Base-by-base conservation (phyloP, 2,888 invertebrate genomes). In the Spodoptera exigua region DNA sequence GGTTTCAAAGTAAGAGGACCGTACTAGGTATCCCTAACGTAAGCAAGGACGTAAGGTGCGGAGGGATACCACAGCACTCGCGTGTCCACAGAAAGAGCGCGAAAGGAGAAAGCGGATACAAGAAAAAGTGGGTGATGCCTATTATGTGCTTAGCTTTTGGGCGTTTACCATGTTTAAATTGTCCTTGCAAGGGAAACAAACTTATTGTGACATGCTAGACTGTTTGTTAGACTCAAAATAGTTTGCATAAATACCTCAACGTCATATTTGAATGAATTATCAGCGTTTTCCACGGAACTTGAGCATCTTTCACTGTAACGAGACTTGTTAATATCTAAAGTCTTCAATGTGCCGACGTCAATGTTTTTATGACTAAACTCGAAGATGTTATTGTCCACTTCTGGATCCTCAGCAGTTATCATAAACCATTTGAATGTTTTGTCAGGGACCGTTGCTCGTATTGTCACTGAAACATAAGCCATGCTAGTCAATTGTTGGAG, bases 341-440 rank as follows among this genome's bases (percentile, higher is more conserved):
- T 91, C 77, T 92, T 93, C 35, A 93, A 76, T 32, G 78, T 86
- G 13, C 93, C 93, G 0, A 92, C 92, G 32, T 92, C 88, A 0
- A 79, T 81, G 0, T 69, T 52, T 1, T 76, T 78, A 2, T 79
- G 79, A 1, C 79, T 76, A 34, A 81, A 83, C 37, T 86, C 83
- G 13, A 83, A 80, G 0, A 79, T 72, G 12, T 71, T 83, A 35
- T 84, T 79, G 61, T 93, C 93, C 7, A 89, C 79, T 0, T 85
- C 84, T 0, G 93, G 92, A 49, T 93, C 90, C 49, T 94, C 93
- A 0, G 88, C 92, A 0, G 93, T 93, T 54, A 94, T 91, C 92
- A 94, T 93, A 78, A 93, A 94, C 86, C 87, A 87, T 14, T 86
- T 85, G 71, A 94, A 93, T 0, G 91, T 86, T 0, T 87, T 86